These are phyloP conservation scores for Drosophila serrata DNA, from an alignment of 1,140 invertebrate species.

Conservation along the genomic window DNA sequence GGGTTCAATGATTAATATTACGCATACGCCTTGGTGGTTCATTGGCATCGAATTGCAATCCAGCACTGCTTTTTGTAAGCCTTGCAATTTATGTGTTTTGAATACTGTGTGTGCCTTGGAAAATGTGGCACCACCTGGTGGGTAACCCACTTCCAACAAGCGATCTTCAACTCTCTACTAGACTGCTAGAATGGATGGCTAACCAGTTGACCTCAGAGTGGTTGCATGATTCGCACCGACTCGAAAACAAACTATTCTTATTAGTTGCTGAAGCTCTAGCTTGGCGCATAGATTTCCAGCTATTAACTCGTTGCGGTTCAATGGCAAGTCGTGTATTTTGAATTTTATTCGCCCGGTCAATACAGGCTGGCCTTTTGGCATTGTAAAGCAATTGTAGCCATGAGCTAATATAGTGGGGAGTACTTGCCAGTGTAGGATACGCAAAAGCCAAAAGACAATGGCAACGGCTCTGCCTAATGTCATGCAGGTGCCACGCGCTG, in stretches of 20 bases:
- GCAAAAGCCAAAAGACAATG: neutral
- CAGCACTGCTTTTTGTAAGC: neutral
- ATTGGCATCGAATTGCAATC: neutral
- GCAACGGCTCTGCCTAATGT: conserved; percentile 2
- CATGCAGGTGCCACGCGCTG: conserved; percentile 46
- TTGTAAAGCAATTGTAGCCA: neutral
- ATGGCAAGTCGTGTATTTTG: conserved; percentile 63
- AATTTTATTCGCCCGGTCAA: conserved; percentile 45
- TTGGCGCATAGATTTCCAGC: conserved; percentile 43
- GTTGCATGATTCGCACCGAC: conserved; percentile 62
- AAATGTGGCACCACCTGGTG: neutral
- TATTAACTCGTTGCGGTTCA: conserved; percentile 61
- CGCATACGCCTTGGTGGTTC: conserved; percentile 10
- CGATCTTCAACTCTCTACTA: conserved; percentile 36
- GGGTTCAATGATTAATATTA: conserved; percentile 11
- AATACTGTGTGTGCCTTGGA: neutral
- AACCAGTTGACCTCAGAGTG: conserved; percentile 77
- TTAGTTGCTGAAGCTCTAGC: conserved; percentile 21
- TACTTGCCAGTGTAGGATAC: neutral
- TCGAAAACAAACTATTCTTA: conserved; percentile 72
- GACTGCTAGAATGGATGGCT: conserved; percentile 48
- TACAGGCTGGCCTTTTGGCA: conserved; percentile 12
- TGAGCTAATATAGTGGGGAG: neutral
- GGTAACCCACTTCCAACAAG: conserved; percentile 7
- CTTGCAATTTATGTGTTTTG: neutral